Conservation (phyloP, 2,113 vertebrate genomes). For the Pitta sordida region DNA sequence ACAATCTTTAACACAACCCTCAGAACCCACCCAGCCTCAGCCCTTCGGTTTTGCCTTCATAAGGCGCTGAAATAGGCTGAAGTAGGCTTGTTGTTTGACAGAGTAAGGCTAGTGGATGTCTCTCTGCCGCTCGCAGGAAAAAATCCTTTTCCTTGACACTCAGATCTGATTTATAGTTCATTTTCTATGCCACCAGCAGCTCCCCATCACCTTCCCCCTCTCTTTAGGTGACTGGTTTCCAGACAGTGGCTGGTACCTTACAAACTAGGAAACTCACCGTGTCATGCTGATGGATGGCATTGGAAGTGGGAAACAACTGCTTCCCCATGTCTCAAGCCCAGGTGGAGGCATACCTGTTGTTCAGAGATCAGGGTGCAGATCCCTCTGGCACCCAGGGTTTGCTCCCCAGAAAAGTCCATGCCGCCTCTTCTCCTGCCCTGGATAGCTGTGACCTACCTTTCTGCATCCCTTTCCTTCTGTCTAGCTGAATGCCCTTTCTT, state of each 20-base stretch:
- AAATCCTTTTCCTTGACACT: not conserved
- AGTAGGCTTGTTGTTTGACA: not conserved
- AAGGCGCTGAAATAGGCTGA: not conserved
- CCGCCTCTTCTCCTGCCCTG: not conserved
- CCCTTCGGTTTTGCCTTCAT: not conserved
- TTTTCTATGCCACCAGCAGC: not conserved
- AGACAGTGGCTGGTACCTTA: not conserved
- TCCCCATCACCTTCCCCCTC: not conserved
- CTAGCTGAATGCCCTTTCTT: not conserved
- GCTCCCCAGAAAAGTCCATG: not conserved
- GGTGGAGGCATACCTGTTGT: accelerated
- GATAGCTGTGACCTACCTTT: not conserved
- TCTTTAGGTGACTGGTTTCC: not conserved
- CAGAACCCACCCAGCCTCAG: not conserved
- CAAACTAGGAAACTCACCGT: accelerated
- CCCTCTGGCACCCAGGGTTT: accelerated
- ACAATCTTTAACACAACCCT: not conserved
- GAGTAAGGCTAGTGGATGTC: not conserved
- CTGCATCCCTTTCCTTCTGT: not conserved
- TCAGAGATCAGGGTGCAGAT: not conserved
- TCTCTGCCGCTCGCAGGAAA: not conserved
- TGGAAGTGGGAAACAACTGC: not conserved
- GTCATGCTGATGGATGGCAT: accelerated
- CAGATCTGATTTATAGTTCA: not conserved
- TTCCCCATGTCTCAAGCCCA: not conserved